Percentiles rank a stretch among this genome's conserved stretches.
phyloP scores from a whole-genome alignment of 2,113 vertebrate genomes.

The Protobothrops mucrosquamatus region DNA sequence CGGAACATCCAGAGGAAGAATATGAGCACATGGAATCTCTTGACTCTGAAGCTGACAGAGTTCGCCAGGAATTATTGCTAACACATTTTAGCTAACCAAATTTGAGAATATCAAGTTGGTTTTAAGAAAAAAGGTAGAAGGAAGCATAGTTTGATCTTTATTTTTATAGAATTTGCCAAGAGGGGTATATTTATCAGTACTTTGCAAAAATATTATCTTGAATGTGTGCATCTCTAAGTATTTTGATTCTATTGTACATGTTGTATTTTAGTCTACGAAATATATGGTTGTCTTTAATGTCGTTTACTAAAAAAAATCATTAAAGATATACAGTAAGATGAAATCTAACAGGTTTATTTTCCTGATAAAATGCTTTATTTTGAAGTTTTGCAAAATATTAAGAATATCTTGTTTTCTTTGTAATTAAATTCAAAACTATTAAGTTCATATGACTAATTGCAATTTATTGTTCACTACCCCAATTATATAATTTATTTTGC shows the following conservation, averaged over 20 bases:
- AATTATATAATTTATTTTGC: neutral
- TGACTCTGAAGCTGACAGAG: slow-evolving; percentile 81
- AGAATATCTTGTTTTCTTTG: neutral
- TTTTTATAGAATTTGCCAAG: neutral
- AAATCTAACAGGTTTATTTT: neutral
- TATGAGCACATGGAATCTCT: slow-evolving; percentile 78
- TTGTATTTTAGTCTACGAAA: slow-evolving; percentile 6
- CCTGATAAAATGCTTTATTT: neutral
- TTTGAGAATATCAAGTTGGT: neutral
- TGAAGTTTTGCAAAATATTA: neutral
- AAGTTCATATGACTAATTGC: neutral
- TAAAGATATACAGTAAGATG: neutral
- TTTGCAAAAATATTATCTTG: slow-evolving; percentile 3
- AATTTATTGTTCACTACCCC: neutral
- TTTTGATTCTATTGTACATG: slow-evolving; percentile 13
- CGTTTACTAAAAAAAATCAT: neutral
- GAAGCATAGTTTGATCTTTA: neutral
- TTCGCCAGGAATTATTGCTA: slow-evolving; percentile 81
- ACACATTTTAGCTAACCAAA: slow-evolving; percentile 81
- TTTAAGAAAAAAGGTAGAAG: neutral
- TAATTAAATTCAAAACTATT: slow-evolving; percentile 22
- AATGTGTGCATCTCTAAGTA: slow-evolving; percentile 11
- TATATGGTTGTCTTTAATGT: neutral
- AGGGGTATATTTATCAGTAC: neutral
- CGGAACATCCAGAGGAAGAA: slow-evolving; percentile 79